Evolutionary conservation across 2,888 invertebrate genomes (phyloP), one percentile per base, ranked within the genome.

Genomic region (Meliscaeva auricollis): DNA sequence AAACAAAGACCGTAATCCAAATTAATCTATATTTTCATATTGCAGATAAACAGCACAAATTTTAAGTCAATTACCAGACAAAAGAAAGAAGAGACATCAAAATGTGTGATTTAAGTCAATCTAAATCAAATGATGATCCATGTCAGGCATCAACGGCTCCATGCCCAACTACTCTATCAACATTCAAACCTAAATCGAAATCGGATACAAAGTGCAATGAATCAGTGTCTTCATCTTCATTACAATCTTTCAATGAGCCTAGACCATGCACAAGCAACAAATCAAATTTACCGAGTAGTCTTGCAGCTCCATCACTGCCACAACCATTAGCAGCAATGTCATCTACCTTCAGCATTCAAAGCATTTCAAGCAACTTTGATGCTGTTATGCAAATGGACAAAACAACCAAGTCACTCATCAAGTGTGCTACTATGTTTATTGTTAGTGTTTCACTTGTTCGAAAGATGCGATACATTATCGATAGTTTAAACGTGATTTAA

Each of bases 381-480:
- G 54, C 35, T 35, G 15, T 87, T 11, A 44, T 87, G 44, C 54
- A 87, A 32, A 66, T 88, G 13, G 87, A 76, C 54, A 82, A 85
- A 6, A 73, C 88, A 6, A 78, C 82, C 0, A 87, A 88, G 87
- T 87, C 89, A 0, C 74, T 91, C 3, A 56, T 89, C 3, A 89
- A 88, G 62, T 88, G 89, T 44, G 81, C 88, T 3, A 32, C 87
- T 2, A 79, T 91, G 15, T 91, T 91, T 69, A 13, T 88, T 15
- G 1, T 70, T 6, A 90, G 91, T 1, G 88, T 91, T 54, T 87
- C 80, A 9, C 17, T 91, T 9, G 90, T 89, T 20, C 87, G 87
- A 20, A 87, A 88, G 54, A 87, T 91, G 88, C 88, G 87, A 7
- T 87, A 74, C 52, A 88, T 90, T 62, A 88, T 91, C 64, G 88